Base-by-base conservation (phyloP, 1,140 invertebrate species). In the Zeugodacus cucurbitae region DNA sequence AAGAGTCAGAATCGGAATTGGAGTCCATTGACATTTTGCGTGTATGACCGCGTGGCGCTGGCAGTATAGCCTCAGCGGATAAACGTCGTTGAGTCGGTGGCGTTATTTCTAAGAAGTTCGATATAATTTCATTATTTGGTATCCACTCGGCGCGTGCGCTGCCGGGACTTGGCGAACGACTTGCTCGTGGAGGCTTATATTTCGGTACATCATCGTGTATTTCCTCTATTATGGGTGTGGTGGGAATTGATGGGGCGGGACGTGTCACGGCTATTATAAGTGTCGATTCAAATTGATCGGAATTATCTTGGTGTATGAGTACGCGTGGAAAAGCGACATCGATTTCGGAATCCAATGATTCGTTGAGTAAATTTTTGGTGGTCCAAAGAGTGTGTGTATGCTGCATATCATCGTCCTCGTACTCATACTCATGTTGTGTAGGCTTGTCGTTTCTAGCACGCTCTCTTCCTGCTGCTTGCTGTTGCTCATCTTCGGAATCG, bases 261-360 rank as follows among this genome's bases (percentile, higher is more conserved):
- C 89, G 82, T n/a, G 92, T 89, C 57, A 93, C 90, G 6, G 92
- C 92, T 87, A 93, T 91, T 26, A 93, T 92, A 64, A 93, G 62
- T n/a, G 92, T 93, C 4, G 92, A 93, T 78, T 93, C 92, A 89
- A 90, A 91, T 58, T 88, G 87, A 64, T 93, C 92, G 1, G 91
- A 90, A 58, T 93, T 91, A 88, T 93, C 91, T 58, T 93, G 92
- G 67, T 93, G 92, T 67, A 93, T 92, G n/a, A 93, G 89, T 10
- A 93, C 92, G 0, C 92, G 89, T 2, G 92, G 92, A 70, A 91
- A 91, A n/a, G 91, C 91, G 32, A 48, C 85, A 57, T 89, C 88
- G 14, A n/a, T 57, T 26, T 89, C 88, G 7, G 78, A 67, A n/a
- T 88, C 88, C 17, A 67, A 32, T 26, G 88, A 88, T 10, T 89